A percentile compares a stretch with the other conserved stretches of the same genome.
phyloP scores from a whole-genome alignment of 30 jellyfish, hydroid and myxozoan species.

The Morbakka virulenta region DNA sequence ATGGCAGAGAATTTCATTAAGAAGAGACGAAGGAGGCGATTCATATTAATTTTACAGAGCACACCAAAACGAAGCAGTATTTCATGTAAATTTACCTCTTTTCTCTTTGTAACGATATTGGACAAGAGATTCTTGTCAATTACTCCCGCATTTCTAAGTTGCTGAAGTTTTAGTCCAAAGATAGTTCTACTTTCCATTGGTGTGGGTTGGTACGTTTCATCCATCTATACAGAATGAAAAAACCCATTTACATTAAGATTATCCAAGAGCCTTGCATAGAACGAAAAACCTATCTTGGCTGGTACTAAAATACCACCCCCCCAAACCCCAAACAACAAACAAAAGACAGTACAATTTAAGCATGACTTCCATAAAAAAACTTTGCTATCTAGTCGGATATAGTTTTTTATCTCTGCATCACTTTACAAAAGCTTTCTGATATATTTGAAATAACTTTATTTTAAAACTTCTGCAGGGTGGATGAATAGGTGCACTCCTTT shows the following conservation, averaged over 20 bases:
- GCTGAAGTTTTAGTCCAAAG: slow-evolving; percentile 78
- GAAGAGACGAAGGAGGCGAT: not conserved
- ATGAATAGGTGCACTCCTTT: too few relatives aligned
- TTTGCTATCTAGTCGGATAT: too few relatives aligned
- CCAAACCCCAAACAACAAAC: too few relatives aligned
- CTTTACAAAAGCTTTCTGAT: too few relatives aligned
- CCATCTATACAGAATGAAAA: slow-evolving; percentile 50
- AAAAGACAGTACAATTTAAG: too few relatives aligned
- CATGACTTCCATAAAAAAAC: too few relatives aligned
- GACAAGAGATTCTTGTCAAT: slow-evolving; percentile 63
- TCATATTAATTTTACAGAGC: not conserved
- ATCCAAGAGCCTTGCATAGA: not conserved
- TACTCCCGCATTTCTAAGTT: slow-evolving; percentile 70
- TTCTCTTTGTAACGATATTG: slow-evolving; percentile 62
- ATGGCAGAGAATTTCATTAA: too few relatives aligned
- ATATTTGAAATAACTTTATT: too few relatives aligned
- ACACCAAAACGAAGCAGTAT: too few relatives aligned
- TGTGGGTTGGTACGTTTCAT: slow-evolving; percentile 70
- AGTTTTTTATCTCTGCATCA: too few relatives aligned
- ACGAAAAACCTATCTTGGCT: not conserved
- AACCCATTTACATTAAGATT: not conserved
- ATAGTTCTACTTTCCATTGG: slow-evolving; percentile 77
- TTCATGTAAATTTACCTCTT: slow-evolving; percentile 17
- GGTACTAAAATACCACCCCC: too few relatives aligned
- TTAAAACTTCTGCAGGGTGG: too few relatives aligned